A percentile compares a stretch with the other conserved stretches of the same genome.
Evolutionary conservation across 2,113 vertebrate species (phyloP).

Genomic region (Mugil cephalus): DNA sequence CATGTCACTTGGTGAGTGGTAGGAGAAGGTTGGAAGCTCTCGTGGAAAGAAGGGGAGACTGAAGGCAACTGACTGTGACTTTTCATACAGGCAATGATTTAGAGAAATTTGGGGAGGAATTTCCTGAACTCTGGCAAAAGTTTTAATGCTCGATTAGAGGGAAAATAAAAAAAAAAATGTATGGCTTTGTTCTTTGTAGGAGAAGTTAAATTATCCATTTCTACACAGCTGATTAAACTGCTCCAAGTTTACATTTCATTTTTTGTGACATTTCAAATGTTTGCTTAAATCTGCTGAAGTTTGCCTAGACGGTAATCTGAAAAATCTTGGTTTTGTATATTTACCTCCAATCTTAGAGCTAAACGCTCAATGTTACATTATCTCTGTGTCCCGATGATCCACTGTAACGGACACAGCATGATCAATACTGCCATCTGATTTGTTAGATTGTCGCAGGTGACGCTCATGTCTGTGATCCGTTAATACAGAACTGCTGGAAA

Average conservation of each 20-base stretch:
- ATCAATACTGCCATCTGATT: not conserved
- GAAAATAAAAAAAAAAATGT: not conserved
- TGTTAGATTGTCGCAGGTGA: not conserved
- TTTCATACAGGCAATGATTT: not conserved
- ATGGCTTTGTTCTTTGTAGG: slow-evolving; percentile 23
- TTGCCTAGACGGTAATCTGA: slow-evolving; percentile 47
- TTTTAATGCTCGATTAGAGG: not conserved
- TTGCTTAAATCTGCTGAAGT: slow-evolving; percentile 57
- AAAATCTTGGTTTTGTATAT: slow-evolving; percentile 36
- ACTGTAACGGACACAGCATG: slow-evolving; percentile 16
- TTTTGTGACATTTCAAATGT: slow-evolving; percentile 69
- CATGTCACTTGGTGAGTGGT: slow-evolving; percentile 59
- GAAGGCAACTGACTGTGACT: not conserved
- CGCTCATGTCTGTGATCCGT: not conserved
- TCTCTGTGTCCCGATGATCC: slow-evolving; percentile 15
- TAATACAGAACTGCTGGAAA: slow-evolving; percentile 9
- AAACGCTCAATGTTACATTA: slow-evolving; percentile 12
- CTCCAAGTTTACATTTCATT: slow-evolving; percentile 55
- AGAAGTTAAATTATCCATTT: slow-evolving; percentile 42
- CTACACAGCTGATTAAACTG: slow-evolving; percentile 37
- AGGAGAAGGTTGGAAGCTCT: not conserved
- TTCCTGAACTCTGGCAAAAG: not conserved
- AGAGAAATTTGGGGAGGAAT: not conserved
- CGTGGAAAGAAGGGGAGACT: not conserved
- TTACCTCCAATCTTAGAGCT: slow-evolving; percentile 37